Conservation (phyloP, 2,888 invertebrate genomes). For the Tortricodes alternella region DNA sequence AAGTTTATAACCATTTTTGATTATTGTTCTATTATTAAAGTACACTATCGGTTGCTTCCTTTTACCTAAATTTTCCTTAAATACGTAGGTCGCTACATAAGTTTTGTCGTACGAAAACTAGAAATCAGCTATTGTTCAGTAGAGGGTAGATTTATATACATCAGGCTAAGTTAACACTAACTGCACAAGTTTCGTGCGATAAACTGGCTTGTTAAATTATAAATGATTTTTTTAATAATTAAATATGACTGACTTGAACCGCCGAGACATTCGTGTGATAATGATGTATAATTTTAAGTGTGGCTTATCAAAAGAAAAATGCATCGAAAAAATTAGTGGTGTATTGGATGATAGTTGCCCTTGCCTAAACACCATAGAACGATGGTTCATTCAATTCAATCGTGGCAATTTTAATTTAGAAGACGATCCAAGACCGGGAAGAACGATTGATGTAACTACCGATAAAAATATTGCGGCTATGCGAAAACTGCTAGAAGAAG, state of each 20-base stretch:
- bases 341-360: background rate
- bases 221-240: too few relatives aligned
- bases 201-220: too few relatives aligned
- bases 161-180: too few relatives aligned
- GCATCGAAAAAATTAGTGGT: background rate
- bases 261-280: background rate
- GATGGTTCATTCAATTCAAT: background rate
- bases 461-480: background rate
- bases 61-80: too few relatives aligned
- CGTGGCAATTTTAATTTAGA: background rate
- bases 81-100: too few relatives aligned
- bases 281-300: background rate
- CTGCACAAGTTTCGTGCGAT: too few relatives aligned
- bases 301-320: background rate
- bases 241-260: background rate
- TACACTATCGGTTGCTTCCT: constrained; percentile 34
- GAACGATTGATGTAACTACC: background rate
- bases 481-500: background rate
- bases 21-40: constrained; percentile 67
- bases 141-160: too few relatives aligned
- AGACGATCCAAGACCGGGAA: background rate
- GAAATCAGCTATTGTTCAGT: too few relatives aligned
- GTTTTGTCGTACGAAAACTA: too few relatives aligned
- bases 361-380: background rate
- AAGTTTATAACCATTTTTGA: constrained; percentile 74